Percentiles rank a stretch among this genome's conserved stretches.
phyloP scores from a whole-genome alignment of 2,888 invertebrate species.

The Eustalomyia histrio region DNA sequence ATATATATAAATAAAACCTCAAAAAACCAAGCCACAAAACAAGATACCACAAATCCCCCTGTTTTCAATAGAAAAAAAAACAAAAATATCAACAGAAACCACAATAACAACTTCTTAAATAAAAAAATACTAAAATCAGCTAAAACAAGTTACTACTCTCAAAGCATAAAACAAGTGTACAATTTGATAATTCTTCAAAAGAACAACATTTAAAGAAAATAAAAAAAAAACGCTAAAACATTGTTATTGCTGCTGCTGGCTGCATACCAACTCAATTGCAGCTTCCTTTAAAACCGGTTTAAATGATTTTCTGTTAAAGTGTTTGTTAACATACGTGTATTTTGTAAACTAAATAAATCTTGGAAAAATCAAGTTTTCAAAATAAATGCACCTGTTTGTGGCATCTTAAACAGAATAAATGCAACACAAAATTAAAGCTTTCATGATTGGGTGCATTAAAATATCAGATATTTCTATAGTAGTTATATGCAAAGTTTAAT shows the following conservation, averaged over 20 bases:
- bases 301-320: neutral
- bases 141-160: conserved; percentile 42
- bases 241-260: neutral
- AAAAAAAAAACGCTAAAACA: conserved; percentile 10
- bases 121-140: conserved; percentile 16
- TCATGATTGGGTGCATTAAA: conserved; percentile 48
- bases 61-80: neutral
- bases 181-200: conserved; percentile 50
- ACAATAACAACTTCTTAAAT: conserved; percentile 9
- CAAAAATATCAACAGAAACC: no score
- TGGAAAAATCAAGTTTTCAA: conserved; percentile 56
- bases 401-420: conserved; percentile 40
- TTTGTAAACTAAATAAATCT: conserved; percentile 61
- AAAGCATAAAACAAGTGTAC: conserved; percentile 50
- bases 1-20: conserved; percentile 27
- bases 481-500: conserved; percentile 63
- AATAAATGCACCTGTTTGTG: conserved; percentile 64
- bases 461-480: neutral
- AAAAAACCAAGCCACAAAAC: neutral
- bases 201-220: conserved; percentile 30
- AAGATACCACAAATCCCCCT: neutral
- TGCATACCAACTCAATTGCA: conserved; percentile 22
- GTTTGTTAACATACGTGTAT: neutral
- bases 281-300: conserved; percentile 64
- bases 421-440: neutral